Base-by-base conservation (phyloP, 2,888 invertebrate genomes). In the Julus scandinavius region DNA sequence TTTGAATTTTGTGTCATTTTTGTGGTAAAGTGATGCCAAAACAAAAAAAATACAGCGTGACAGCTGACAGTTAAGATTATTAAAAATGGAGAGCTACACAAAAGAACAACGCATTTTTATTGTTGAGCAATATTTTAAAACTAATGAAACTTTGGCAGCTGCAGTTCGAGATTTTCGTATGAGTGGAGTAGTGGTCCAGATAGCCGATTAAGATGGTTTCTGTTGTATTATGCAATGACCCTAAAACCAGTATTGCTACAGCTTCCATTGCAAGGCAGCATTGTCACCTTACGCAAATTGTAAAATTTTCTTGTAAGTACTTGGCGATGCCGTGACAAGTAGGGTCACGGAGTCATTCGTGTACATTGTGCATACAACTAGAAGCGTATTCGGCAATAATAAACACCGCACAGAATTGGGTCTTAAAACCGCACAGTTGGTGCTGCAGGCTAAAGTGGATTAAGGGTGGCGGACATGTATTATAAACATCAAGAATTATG, bases 401-500 rank as follows among this genome's bases (percentile, higher is more conserved):
- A 17, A 63, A 63, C 54, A n/a, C n/a, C 17, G n/a, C 58, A 63
- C 58, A 63, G 58, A 63, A 63, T n/a, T n/a, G 58, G 58, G 58
- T 63, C 58, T 63, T 63, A n/a, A 63, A 63, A 63, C 15, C 58
- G 58, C n/a, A 63, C 58, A 63, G 58, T 63, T 63, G n/a, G 58
- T 5, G 58, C 58, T 63, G n/a, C 6, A 63, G 58, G 58, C 17
- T n/a, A 63, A 17, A 63, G 9, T 9, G 54, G 54, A 54, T 54
- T n/a, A 63, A n/a, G n/a, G 58, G 17, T 63, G 58, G 5, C 58
- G n/a, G n/a, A n/a, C 58, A 63, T n/a, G 29, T 29, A 63, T n/a
- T n/a, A 63, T n/a, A 17, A 63, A 63, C 0, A n/a, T n/a, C n/a
- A 63, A n/a, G 58, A 63, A 63, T 63, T 1, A 1, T 63, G 58